Base-by-base conservation (phyloP, 2,888 invertebrate genomes). In the Eumerus sabulonum region DNA sequence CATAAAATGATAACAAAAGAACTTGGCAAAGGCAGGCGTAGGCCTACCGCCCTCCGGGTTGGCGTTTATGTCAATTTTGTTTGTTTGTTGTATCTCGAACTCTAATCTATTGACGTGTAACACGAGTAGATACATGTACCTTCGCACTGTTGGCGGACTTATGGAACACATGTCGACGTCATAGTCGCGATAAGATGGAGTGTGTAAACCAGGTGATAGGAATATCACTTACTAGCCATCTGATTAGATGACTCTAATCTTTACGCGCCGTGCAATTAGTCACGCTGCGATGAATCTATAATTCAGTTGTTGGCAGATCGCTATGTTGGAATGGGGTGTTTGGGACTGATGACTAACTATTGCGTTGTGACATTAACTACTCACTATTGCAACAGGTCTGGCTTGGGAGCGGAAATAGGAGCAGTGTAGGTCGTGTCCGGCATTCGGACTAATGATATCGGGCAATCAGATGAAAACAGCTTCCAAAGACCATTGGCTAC, bases 1-100 rank as follows among this genome's bases (percentile, higher is more conserved):
- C 35, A 51, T 35, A 35, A 51, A 51, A 35, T 51, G 51, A 16
- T 51, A 35, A 27, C 51, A 27, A n/a, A 9, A 35, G 51, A 14
- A 51, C 13, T 11, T 19, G 27, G 27, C 7, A 27, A 4, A 27
- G 27, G 27, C 7, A 7, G 27, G 7, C 2, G 7, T 4, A 27
- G n/a, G n/a, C n/a, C n/a, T n/a, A n/a, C n/a, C n/a, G n/a, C n/a
- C n/a, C n/a, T n/a, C 27, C 3, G 27, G 27, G 27, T 7, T 4
- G 27, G 27, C 2, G 3, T 7, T 27, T 27, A 27, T 27, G 27
- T 27, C n/a, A n/a, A n/a, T 40, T 40, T 40, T 40, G 40, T n/a
- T 7, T 40, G 2, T 40, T n/a, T 40, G 3, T n/a, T n/a, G n/a
- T n/a, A n/a, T n/a, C n/a, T n/a, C 9, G 3, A 27, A 40, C 9